A percentile compares a stretch with the other conserved stretches of the same genome.
These are phyloP conservation scores for Achroia grisella DNA, from an alignment of 1,140 invertebrate genomes.

Conservation along the genomic window DNA sequence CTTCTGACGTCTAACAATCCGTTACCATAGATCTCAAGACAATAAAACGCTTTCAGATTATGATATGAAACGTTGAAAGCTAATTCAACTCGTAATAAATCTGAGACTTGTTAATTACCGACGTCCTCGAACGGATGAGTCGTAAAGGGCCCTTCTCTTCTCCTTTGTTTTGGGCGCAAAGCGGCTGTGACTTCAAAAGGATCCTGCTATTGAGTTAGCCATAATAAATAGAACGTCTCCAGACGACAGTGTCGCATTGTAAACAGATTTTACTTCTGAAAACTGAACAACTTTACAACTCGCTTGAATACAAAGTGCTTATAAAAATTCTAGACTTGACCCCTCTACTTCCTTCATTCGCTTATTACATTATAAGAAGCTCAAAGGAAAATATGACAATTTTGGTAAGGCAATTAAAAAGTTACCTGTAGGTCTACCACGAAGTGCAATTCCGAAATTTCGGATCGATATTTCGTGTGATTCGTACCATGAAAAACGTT, in stretches of 20 bases:
- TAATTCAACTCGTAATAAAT: constrained; percentile 63
- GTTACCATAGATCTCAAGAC: constrained; percentile 18
- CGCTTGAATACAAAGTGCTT: constrained; percentile 44
- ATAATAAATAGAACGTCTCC: constrained; percentile 33
- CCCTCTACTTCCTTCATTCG: constrained; percentile 19
- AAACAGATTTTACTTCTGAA: constrained; percentile 35
- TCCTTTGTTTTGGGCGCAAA: constrained; percentile 40
- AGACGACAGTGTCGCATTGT: constrained; percentile 22
- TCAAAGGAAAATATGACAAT: constrained; percentile 64
- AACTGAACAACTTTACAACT: constrained; percentile 32
- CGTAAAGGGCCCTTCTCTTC: constrained; percentile 29
- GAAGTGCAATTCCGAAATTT: too few relatives aligned
- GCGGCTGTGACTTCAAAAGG: constrained; percentile 39
- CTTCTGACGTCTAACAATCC: constrained; percentile 24
- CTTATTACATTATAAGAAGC: constrained; percentile 40
- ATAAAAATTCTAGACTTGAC: constrained; percentile 53
- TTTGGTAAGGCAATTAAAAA: constrained; percentile 57
- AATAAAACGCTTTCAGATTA: constrained; percentile 65
- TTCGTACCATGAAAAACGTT: too few relatives aligned
- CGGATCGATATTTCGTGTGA: too few relatives aligned
- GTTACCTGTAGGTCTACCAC: too few relatives aligned
- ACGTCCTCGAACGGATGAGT: constrained; percentile 28
- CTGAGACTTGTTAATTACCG: constrained; percentile 65
- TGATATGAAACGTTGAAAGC: constrained; percentile 66
- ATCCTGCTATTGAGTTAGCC: constrained; percentile 44